These are phyloP conservation scores for Dipodomys stephensi DNA, from an alignment of 2,113 vertebrate genomes.

Conservation along the genomic window DNA sequence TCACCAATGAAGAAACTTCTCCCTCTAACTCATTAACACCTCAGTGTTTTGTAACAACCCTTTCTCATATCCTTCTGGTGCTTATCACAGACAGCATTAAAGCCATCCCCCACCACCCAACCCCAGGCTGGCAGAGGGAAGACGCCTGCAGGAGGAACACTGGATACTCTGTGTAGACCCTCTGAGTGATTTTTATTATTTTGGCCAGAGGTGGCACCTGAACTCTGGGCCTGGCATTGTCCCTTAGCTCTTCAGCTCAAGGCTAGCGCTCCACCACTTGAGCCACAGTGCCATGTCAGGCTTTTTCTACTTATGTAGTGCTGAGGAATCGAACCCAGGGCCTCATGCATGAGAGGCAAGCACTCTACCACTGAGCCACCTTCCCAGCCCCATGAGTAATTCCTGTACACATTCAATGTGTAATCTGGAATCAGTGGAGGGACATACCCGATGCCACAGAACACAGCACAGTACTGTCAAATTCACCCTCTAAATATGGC, in stretches of 20 bases:
- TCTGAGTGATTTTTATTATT: too few species aligned
- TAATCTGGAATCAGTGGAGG: not conserved
- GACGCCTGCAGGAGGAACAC: not conserved
- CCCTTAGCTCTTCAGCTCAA: too few species aligned
- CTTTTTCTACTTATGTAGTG: too few species aligned
- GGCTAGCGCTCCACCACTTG: too few species aligned
- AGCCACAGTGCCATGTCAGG: too few species aligned
- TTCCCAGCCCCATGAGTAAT: too few species aligned
- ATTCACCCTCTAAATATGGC: not conserved
- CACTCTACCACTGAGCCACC: too few species aligned
- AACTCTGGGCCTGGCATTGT: too few species aligned
- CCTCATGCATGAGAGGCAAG: too few species aligned
- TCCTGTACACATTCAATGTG: not conserved
- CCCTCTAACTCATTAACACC: not conserved
- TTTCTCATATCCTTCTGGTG: not conserved
- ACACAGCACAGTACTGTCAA: not conserved
- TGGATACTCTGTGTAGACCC: not conserved
- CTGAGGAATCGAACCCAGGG: too few species aligned
- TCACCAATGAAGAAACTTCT: not conserved
- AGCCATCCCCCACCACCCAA: not conserved
- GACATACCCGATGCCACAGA: too few species aligned
- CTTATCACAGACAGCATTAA: not conserved
- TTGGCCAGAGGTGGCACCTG: too few species aligned
- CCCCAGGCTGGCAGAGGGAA: not conserved
- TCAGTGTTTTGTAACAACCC: not conserved